Percentiles rank a stretch among this genome's conserved stretches.
phyloP scores from a whole-genome alignment of 2,797 vertebrate genomes.

The Sternarchorhynchus goeldii region DNA sequence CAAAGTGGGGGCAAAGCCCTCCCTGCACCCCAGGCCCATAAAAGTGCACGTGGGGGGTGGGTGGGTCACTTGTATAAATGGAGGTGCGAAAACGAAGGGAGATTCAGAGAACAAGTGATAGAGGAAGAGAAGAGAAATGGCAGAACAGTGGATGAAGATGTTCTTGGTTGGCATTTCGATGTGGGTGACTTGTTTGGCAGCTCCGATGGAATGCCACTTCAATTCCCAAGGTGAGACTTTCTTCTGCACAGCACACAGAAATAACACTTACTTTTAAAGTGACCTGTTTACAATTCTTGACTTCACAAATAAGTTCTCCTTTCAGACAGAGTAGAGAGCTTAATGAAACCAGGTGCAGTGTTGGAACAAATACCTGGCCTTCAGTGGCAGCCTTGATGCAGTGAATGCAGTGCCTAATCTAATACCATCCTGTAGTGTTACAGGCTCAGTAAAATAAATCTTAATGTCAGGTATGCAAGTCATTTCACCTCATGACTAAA shows the following conservation, averaged over 20 bases:
- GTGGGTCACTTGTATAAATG: slow-evolving; percentile 70
- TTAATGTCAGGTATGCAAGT: too few relatives aligned
- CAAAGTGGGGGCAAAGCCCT: slow-evolving; percentile 65
- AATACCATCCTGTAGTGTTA: too few relatives aligned
- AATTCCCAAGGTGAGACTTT: slow-evolving; percentile 74
- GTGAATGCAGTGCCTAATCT: too few relatives aligned
- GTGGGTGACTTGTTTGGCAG: slow-evolving; percentile 64
- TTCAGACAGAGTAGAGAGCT: too few relatives aligned
- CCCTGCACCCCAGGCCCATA: slow-evolving; percentile 64
- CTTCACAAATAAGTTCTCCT: too few relatives aligned
- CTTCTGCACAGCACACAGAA: not conserved
- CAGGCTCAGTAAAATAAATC: too few relatives aligned
- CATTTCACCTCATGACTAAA: too few relatives aligned
- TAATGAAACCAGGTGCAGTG: too few relatives aligned
- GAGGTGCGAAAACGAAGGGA: slow-evolving; percentile 57
- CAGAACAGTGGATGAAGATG: slow-evolving; percentile 60
- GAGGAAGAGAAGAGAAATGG: slow-evolving; percentile 55
- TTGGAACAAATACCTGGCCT: too few relatives aligned
- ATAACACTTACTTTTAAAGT: not conserved
- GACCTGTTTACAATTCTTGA: too few relatives aligned
- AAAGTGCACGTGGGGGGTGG: slow-evolving; percentile 54
- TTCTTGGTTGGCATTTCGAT: slow-evolving; percentile 62
- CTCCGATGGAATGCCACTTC: slow-evolving; percentile 77
- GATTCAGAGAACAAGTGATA: slow-evolving; percentile 58
- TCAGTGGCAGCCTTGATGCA: too few relatives aligned